A percentile compares a stretch with the other conserved stretches of the same genome.
Evolutionary conservation across 2,888 invertebrate species (phyloP).

Genomic region (Cephus spinipes): DNA sequence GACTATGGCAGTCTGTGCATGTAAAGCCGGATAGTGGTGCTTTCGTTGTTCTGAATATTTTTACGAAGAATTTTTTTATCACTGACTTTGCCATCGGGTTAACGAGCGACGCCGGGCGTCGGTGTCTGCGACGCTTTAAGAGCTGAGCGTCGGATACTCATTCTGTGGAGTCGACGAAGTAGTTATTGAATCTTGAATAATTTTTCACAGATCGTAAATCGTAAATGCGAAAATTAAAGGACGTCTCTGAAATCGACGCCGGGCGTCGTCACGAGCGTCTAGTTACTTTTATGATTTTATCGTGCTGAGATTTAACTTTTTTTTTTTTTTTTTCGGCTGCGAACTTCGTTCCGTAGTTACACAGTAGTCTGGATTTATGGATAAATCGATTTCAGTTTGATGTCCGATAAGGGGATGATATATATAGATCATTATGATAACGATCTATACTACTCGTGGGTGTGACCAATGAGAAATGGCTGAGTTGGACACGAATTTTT

Average conservation of each 20-base stretch:
- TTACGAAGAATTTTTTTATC: background rate
- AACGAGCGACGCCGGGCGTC: background rate
- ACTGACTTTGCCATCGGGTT: background rate
- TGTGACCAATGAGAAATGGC: background rate
- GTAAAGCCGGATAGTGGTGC: background rate
- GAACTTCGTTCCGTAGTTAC: background rate
- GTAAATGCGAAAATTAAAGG: background rate
- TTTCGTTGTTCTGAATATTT: background rate
- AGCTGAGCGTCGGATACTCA: background rate
- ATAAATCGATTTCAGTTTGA: background rate
- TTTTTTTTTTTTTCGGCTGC: background rate
- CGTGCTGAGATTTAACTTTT: background rate
- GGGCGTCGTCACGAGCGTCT: background rate
- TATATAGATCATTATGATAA: background rate
- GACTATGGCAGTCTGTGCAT: background rate
- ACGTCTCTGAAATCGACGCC: background rate
- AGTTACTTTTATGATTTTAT: background rate
- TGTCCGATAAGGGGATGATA: background rate
- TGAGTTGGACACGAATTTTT: background rate
- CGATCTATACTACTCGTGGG: background rate
- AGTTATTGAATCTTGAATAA: too few species aligned
- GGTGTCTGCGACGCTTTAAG: background rate
- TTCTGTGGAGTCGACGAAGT: background rate
- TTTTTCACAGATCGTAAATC: background rate
- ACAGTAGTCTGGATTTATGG: background rate